Evolutionary conservation across 2,797 vertebrate genomes (phyloP), one percentile per base, ranked within the genome.

Genomic region (Peromyscus aztecus): DNA sequence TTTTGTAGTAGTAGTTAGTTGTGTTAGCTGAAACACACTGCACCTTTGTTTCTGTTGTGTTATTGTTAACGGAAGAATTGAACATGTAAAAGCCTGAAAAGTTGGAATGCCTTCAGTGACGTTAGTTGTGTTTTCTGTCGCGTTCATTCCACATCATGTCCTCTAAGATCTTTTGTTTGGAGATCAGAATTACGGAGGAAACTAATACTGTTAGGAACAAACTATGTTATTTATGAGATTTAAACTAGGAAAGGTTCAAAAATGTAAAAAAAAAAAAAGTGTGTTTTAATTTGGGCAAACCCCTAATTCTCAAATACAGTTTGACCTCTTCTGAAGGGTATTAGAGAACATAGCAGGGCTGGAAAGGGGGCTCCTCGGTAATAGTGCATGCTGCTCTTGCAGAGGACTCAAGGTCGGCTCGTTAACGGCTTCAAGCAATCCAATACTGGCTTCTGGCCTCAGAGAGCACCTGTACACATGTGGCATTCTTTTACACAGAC

Each of bases 271-370:
- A 80, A 77, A 75, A 78, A 37, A 78, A 8, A 37, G 14, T 57
- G 19, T 86, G 34, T 71, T 82, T 78, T 90, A 71, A 87, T 89
- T 83, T 95, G 71, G 69, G 46, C 89, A 93, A 95, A 83, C 17
- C 29, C 43, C 89, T n/a, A 87, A 61, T 87, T 96, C 80, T 96
- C 23, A 9, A 91, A 85, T 83, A 78, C 95, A 96, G 78, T 73
- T 19, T 57, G 69, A 78, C 77, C 49, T 78, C 83, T 83, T 95
- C 31, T 89, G 65, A 84, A 91, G 40, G 16, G 0, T 91, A 46
- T 92, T 93, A 84, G 31, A 52, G 73, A 49, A 40, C 82, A 69
- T 82, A 89, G 23, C 59, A 43, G 57, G 27, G 24, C 37, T 61
- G 14, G 81, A 43, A 27, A 61, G 13, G 23, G 17, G 57, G 55